phyloP scores from a whole-genome alignment of 2,888 invertebrate genomes.

The Plemyria rubiginata region DNA sequence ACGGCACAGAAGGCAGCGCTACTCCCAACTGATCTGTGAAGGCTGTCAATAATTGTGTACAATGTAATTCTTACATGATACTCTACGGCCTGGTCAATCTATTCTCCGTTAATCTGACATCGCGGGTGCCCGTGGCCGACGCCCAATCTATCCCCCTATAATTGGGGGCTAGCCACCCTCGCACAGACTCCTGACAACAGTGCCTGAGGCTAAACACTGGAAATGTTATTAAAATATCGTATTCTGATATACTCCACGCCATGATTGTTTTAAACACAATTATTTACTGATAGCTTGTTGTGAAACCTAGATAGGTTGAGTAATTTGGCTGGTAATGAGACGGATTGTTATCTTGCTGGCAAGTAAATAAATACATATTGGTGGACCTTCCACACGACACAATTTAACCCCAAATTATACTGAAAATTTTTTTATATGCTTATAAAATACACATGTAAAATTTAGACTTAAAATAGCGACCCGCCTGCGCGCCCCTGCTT shows the following conservation, averaged over 20 bases:
- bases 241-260: conserved; percentile 7
- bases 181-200: conserved; percentile 3
- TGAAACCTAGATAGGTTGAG: background rate
- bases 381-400: too few species aligned
- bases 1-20: too few species aligned
- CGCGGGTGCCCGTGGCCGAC: conserved; percentile 1
- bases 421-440: too few species aligned
- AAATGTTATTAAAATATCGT: conserved; percentile 13
- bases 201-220: conserved; percentile 13
- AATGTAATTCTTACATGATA: background rate
- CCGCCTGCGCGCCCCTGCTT: too few species aligned
- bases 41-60: too few species aligned
- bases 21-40: too few species aligned
- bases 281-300: background rate
- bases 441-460: too few species aligned
- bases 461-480: too few species aligned
- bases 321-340: background rate
- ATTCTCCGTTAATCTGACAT: conserved; percentile 9
- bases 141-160: conserved; percentile 11
- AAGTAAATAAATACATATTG: too few species aligned
- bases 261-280: conserved; percentile 1
- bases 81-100: conserved; percentile 4
- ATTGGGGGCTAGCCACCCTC: conserved; percentile 20
- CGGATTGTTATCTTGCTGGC: too few species aligned
- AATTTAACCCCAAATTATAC: too few species aligned